Evolutionary conservation across 1,140 invertebrate genomes (phyloP).

Genomic region (Trinorchestia longiramus): DNA sequence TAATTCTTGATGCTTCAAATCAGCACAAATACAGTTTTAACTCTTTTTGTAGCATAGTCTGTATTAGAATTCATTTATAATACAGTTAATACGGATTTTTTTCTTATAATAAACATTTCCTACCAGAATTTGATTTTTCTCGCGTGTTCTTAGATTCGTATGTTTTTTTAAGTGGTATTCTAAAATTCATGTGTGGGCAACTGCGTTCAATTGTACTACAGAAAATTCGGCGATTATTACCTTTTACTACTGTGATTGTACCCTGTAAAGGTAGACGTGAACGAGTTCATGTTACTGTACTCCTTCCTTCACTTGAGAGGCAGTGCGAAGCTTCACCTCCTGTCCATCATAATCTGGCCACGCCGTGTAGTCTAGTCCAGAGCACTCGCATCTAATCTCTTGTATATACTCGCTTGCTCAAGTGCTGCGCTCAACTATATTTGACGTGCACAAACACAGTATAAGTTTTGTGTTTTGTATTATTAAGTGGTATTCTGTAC

Average conservation of each 20-base stretch:
- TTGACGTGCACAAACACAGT: not conserved
- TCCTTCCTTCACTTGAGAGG: not conserved
- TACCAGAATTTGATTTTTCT: not conserved
- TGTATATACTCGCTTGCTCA: not conserved
- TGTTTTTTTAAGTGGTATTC: not conserved
- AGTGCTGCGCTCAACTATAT: not conserved
- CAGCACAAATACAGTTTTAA: too few relatives aligned
- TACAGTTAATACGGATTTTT: too few relatives aligned
- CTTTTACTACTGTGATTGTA: not conserved
- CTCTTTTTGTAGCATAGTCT: too few relatives aligned
- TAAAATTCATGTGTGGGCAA: not conserved
- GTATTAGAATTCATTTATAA: too few relatives aligned
- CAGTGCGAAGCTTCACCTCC: not conserved
- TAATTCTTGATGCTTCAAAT: too few relatives aligned
- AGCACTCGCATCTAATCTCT: not conserved
- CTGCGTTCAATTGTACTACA: too few relatives aligned
- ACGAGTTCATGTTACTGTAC: not conserved
- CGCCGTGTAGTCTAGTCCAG: not conserved
- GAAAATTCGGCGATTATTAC: not conserved
- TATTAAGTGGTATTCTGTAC: too few relatives aligned
- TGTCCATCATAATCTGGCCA: not conserved
- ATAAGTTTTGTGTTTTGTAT: too few relatives aligned
- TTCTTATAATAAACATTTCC: not conserved
- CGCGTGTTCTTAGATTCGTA: not conserved
- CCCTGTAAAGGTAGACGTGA: not conserved